These are phyloP conservation scores for Spodoptera frugiperda DNA, from an alignment of 1,140 invertebrate genomes.

Conservation along the genomic window DNA sequence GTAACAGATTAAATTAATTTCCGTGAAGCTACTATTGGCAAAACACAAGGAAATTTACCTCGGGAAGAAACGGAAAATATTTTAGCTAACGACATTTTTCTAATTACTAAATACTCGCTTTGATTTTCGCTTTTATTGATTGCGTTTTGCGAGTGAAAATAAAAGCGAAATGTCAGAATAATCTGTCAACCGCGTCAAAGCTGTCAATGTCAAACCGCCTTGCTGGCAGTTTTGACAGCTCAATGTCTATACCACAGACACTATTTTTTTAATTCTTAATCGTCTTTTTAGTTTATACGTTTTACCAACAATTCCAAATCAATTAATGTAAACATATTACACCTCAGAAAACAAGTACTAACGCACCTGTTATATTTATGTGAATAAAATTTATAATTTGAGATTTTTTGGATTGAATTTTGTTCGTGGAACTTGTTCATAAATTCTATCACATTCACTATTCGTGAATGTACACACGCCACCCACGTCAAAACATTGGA, in stretches of 20 bases:
- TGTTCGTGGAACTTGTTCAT: background rate
- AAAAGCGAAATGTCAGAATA: background rate
- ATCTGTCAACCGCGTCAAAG: background rate
- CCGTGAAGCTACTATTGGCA: background rate
- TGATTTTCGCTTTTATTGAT: conserved; percentile 36
- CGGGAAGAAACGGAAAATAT: conserved; percentile 76
- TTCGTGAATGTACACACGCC: conserved; percentile 38
- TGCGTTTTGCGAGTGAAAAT: conserved; percentile 13
- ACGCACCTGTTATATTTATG: too few species aligned
- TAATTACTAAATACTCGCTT: background rate
- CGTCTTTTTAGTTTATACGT: too few species aligned
- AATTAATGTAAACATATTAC: too few species aligned
- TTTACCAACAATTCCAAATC: too few species aligned
- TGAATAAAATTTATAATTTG: too few species aligned
- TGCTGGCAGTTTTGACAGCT: too few species aligned
- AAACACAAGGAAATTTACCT: conserved; percentile 63
- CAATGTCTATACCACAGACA: too few species aligned
- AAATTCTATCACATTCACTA: conserved; percentile 15
- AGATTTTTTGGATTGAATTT: too few species aligned
- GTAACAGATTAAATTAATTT: conserved; percentile 61
- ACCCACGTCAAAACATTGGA: conserved; percentile 74
- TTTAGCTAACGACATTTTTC: conserved; percentile 77
- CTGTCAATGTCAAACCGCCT: conserved; percentile 4
- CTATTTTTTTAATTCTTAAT: too few species aligned
- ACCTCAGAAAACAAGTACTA: too few species aligned